Base-by-base conservation (phyloP, 1,140 invertebrate genomes). In the Drosophila kikkawai region DNA sequence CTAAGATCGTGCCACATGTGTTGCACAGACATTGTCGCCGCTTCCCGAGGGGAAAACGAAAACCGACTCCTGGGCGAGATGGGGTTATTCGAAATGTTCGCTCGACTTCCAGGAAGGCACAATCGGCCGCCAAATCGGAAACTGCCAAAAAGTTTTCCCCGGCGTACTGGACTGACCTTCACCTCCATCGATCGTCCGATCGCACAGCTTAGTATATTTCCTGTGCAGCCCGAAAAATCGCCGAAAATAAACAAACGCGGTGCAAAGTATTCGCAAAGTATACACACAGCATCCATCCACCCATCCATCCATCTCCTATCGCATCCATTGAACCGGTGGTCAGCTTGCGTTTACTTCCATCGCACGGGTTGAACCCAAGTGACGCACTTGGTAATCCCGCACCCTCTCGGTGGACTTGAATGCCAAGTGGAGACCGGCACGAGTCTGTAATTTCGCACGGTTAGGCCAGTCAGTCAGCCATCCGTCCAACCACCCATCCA, bases 1-100 rank as follows among this genome's bases (percentile, higher is more conserved):
- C 84, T 88, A 80, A 70, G 60, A 65, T 75, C 75, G 77, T 80
- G 84, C 80, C 75, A 83, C 85, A 88, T 79, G 59, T 90, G 85
- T 85, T 82, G 85, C 86, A 79, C 78, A 80, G 69, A 80, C 78
- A 61, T 65, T 50, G 53, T 71, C 53, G 53, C 39, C 45, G 50
- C 17, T 69, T 17, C 12, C 60, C 32, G 36, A 34, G 37, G 69
- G 70, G 56, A 71, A 73, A 73, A 26, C 67, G 44, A 51, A 57
- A 48, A 12, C 12, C 66, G 65, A 71, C 36, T 71, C 51, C 68
- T 29, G 68, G 42, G 11, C 17, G 15, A 34, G 34, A 58, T 73
- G 68, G 70, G 68, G 70, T 73, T 73, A 60, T 42, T 69, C 37
- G 19, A 58, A 70, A 58, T 32, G 37, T 22, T 53, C 22, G 11